Percentiles rank a stretch among this genome's conserved stretches.
Evolutionary conservation across 2,113 vertebrate genomes (phyloP).

Genomic region (Aphelocoma coerulescens): DNA sequence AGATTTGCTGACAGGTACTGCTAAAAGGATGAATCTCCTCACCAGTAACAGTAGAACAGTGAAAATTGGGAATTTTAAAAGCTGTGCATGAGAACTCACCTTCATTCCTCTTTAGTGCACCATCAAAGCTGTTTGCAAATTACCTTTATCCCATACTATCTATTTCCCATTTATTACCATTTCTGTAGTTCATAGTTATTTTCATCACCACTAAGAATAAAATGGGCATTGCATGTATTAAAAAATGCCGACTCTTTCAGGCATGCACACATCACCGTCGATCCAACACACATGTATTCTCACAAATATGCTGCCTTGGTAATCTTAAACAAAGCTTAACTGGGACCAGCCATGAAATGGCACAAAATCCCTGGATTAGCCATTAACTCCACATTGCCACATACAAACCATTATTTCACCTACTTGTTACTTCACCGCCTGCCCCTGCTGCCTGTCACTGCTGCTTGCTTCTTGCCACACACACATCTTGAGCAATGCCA

Average conservation of each 20-base stretch:
- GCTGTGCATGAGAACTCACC: background rate
- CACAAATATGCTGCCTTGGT: background rate
- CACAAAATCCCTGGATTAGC: slow-evolving; percentile 39
- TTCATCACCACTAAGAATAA: background rate
- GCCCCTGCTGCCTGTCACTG: background rate
- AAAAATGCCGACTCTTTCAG: background rate
- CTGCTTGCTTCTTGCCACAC: slow-evolving; percentile 45
- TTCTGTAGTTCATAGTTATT: background rate
- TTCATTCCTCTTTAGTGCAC: background rate
- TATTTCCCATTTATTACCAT: background rate
- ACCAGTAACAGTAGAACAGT: background rate
- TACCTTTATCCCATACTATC: background rate
- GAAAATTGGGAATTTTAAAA: background rate
- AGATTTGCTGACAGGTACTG: background rate
- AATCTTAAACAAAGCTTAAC: background rate
- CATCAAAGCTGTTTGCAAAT: background rate
- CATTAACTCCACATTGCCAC: slow-evolving; percentile 51
- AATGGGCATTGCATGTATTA: background rate
- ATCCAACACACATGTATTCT: background rate
- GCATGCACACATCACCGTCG: rapidly evolving
- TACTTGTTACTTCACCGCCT: slow-evolving; percentile 26
- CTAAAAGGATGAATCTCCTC: background rate
- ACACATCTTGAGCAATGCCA: slow-evolving; percentile 44
- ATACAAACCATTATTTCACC: slow-evolving; percentile 35
- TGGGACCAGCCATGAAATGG: background rate